Conservation (phyloP, 2,888 invertebrate species). For the Hypercompe scribonia region DNA sequence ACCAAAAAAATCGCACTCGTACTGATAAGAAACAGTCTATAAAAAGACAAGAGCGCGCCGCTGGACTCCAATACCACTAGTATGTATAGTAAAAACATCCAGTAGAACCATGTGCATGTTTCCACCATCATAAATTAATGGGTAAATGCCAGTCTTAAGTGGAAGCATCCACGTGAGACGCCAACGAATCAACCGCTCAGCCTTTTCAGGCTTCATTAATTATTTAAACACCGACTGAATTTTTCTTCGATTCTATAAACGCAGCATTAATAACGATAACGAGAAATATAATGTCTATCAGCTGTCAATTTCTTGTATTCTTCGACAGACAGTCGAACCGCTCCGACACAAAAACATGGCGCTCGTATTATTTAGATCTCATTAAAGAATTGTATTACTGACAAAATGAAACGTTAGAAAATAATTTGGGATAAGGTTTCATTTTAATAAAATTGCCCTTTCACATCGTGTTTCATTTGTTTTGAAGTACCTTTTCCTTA, state of each 20-base stretch:
- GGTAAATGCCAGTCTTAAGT: neutral
- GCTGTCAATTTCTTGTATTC: slow-evolving; percentile 35
- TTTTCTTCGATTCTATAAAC: slow-evolving; percentile 5
- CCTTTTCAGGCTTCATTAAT: slow-evolving; percentile 6
- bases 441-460: neutral
- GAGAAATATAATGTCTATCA: slow-evolving; percentile 43
- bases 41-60: neutral
- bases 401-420: neutral
- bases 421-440: neutral
- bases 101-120: neutral
- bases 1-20: neutral
- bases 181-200: slow-evolving; percentile 1
- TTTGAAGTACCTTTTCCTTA: neutral
- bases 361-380: slow-evolving; percentile 11
- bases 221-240: neutral
- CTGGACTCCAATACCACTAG: neutral
- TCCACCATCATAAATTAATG: neutral
- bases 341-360: neutral
- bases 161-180: neutral
- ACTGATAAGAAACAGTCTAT: neutral
- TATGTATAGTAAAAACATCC: neutral
- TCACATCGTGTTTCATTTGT: neutral
- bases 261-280: slow-evolving; percentile 17
- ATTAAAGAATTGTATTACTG: slow-evolving; percentile 16
- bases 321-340: slow-evolving; percentile 20